Evolutionary conservation across 2,888 invertebrate genomes (phyloP).

Genomic region (Athripsodes cinereus): DNA sequence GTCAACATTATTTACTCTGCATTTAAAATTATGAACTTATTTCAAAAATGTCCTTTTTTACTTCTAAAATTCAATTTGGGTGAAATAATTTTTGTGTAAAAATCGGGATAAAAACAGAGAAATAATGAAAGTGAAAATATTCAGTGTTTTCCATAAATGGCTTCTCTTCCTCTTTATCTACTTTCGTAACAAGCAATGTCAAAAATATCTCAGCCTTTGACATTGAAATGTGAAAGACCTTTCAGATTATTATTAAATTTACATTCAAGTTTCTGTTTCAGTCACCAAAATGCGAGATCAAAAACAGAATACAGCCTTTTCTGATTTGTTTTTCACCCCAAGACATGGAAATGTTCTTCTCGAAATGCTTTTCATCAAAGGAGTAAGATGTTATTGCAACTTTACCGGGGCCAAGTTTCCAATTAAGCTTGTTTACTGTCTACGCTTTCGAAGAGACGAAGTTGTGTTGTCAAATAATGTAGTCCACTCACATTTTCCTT

Average conservation of each 20-base stretch:
- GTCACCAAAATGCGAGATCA: slow-evolving; percentile 7
- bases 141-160: neutral
- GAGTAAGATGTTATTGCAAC: slow-evolving; percentile 24
- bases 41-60: neutral
- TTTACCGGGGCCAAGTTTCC: slow-evolving; percentile 22
- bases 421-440: slow-evolving; percentile 26
- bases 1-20: too few species aligned
- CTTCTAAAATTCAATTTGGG: too few species aligned
- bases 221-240: slow-evolving; percentile 28
- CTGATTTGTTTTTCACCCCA: slow-evolving; percentile 21
- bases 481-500: too few species aligned
- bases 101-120: neutral
- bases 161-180: neutral
- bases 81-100: too few species aligned
- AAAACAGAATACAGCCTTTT: slow-evolving; percentile 12
- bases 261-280: slow-evolving; percentile 22
- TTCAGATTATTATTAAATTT: slow-evolving; percentile 28
- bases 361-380: slow-evolving; percentile 15
- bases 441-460: slow-evolving; percentile 6
- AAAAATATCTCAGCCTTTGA: slow-evolving; percentile 26
- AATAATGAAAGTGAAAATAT: neutral
- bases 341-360: too few species aligned
- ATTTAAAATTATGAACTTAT: neutral
- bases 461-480: neutral
- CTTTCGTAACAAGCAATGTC: slow-evolving; percentile 11